These are phyloP conservation scores for Anticlea derivata DNA, from an alignment of 2,888 invertebrate genomes.

Conservation along the genomic window DNA sequence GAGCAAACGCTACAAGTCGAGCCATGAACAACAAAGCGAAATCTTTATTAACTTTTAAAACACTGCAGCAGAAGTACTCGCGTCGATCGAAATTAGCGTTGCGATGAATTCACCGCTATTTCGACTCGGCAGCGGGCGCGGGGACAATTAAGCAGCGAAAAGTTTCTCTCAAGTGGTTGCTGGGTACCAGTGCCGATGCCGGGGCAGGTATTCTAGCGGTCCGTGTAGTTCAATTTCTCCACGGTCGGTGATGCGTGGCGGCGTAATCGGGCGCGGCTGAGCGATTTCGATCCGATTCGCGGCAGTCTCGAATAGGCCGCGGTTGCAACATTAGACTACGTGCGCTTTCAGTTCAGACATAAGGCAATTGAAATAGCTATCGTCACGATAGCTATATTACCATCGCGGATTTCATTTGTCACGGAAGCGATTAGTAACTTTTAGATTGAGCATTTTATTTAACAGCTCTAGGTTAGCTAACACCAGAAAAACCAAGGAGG, in stretches of 20 bases:
- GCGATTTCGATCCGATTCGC: constrained; percentile 77
- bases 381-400: constrained; percentile 50
- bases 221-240: constrained; percentile 78
- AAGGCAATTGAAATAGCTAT: constrained; percentile 55
- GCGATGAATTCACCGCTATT: constrained; percentile 59
- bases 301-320: constrained; percentile 48
- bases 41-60: constrained; percentile 53
- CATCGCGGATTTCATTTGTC: constrained; percentile 42
- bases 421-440: constrained; percentile 39
- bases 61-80: constrained; percentile 52
- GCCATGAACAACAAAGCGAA: constrained; percentile 47
- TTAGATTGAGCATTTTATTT: constrained; percentile 29
- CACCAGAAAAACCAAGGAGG: background rate
- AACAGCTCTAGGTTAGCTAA: constrained; percentile 4
- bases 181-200: constrained; percentile 29
- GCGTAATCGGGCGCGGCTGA: constrained; percentile 79
- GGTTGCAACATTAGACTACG: constrained; percentile 65
- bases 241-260: constrained; percentile 70
- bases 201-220: constrained; percentile 62
- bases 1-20: constrained; percentile 53
- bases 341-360: constrained; percentile 65
- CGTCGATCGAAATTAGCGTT: constrained; percentile 61
- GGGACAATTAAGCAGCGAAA: constrained; percentile 65
- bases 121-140: constrained; percentile 49
- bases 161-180: constrained; percentile 76